phyloP scores from a whole-genome alignment of 2,888 invertebrate species.

The Amiota minor region DNA sequence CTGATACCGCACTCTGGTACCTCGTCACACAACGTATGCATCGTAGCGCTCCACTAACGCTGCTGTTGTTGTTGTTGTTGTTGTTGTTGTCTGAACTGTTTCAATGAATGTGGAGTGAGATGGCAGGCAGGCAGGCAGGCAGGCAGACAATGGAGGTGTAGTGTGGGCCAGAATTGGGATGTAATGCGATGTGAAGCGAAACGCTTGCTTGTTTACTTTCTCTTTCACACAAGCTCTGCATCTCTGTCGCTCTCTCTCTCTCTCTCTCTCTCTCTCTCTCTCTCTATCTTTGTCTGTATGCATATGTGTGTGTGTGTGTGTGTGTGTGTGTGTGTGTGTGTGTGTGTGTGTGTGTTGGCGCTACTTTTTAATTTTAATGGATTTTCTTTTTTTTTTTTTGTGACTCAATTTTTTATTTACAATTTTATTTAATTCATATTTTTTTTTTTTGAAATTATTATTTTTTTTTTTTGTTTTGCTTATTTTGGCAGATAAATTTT shows the following conservation, averaged over 20 bases:
- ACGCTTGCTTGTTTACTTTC: too few relatives aligned
- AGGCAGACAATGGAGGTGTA: too few relatives aligned
- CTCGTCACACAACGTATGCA: too few relatives aligned
- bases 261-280: slow-evolving; percentile 18
- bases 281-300: background rate
- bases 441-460: slow-evolving; percentile 16
- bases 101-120: too few relatives aligned
- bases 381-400: slow-evolving; percentile 24
- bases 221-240: background rate
- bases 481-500: slow-evolving; percentile 8
- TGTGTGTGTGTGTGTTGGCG: slow-evolving; percentile 30
- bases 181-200: too few relatives aligned
- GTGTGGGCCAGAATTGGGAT: too few relatives aligned
- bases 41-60: too few relatives aligned
- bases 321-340: slow-evolving; percentile 38
- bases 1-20: too few relatives aligned
- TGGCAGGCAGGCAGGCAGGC: too few relatives aligned
- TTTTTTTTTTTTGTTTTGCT: slow-evolving; percentile 20
- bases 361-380: slow-evolving; percentile 31
- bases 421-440: slow-evolving; percentile 11
- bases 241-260: background rate
- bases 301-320: slow-evolving; percentile 5
- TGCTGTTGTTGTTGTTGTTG: too few relatives aligned
- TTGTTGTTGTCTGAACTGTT: too few relatives aligned
- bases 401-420: background rate